A percentile compares a stretch with the other conserved stretches of the same genome.
These are phyloP conservation scores for Junonia oenone DNA, from an alignment of 2,888 invertebrate species.

Conservation along the genomic window DNA sequence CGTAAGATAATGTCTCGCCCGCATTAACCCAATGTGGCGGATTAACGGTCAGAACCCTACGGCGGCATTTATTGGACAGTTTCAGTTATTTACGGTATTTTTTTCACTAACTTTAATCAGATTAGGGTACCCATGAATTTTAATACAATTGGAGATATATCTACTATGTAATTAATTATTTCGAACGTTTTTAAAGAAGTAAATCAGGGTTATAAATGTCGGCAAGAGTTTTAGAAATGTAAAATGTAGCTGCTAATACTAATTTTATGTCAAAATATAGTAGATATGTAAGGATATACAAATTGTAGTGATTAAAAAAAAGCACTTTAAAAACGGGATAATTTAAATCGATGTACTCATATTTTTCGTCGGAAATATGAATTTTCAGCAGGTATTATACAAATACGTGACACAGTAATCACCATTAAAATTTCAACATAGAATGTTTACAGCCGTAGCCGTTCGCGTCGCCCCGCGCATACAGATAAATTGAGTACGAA, in stretches of 20 bases:
- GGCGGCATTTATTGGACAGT: slow-evolving; percentile 31
- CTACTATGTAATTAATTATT: background rate
- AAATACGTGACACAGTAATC: slow-evolving; percentile 29
- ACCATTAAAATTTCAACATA: slow-evolving; percentile 38
- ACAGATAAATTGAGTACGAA: slow-evolving; percentile 69
- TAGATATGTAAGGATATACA: background rate
- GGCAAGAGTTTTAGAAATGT: too few relatives aligned
- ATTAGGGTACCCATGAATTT: slow-evolving; percentile 19
- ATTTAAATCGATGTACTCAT: slow-evolving; percentile 1
- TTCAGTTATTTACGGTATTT: slow-evolving; percentile 28
- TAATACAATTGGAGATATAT: slow-evolving; percentile 2
- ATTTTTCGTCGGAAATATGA: slow-evolving; percentile 9
- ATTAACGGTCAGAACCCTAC: slow-evolving; percentile 31
- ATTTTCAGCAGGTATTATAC: slow-evolving; percentile 16
- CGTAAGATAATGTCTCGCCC: slow-evolving; percentile 29
- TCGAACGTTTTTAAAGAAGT: background rate
- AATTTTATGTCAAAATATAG: background rate
- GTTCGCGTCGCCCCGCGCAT: slow-evolving; percentile 44
- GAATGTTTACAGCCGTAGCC: slow-evolving; percentile 47
- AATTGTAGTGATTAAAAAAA: background rate
- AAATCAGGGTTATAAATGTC: background rate
- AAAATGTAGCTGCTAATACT: too few relatives aligned
- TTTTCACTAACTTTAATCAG: slow-evolving; percentile 24
- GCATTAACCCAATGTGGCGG: slow-evolving; percentile 32
- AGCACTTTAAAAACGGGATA: background rate